Evolutionary conservation across 2,888 invertebrate species (phyloP), one percentile per base, ranked within the genome.

Genomic region (Rugalucina vietnamica): DNA sequence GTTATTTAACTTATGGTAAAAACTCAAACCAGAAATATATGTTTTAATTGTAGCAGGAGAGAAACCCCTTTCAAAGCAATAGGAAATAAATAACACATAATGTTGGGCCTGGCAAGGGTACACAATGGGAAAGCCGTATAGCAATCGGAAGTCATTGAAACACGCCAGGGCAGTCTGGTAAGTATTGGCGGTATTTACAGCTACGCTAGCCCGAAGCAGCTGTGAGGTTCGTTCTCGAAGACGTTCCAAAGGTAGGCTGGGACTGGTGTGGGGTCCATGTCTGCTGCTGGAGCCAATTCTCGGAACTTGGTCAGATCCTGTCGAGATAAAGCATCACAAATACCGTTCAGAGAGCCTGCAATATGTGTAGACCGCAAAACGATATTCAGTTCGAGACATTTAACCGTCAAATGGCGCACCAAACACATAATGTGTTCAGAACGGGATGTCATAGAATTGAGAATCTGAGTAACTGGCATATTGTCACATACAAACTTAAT

Each of bases 1-100:
- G 12, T 37, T 49, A 21, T 74, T 79, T 18, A 79, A 50, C 74
- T 76, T 81, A 39, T 81, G 81, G 18, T 50, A 71, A 57, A 76
- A 81, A 12, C 50, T 69, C n/a, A 81, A 14, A 21, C 81, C 76
- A 2, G 76, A 69, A 0, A 81, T 27, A 36, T 81, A 81, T 14
- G 81, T 81, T 21, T 1, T 3, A 29, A 81, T 71, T 0, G 81
- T 76, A 34, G 34, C 29, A 18, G 83, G 72, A 4, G 83, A 36
- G 18, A 34, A 79, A 21, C 43, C 37, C 43, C 34, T 71, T 24
- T 83, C 60, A 70, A 74, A 74, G n/a, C 43, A 49, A 34, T 65
- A 80, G 14, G 73, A 36, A 37, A 79, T 74, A 37, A 65, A 70
- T 5, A 24, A 12, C 4, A 37, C 29, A 54, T n/a, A 27, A 32